Evolutionary conservation across 2,888 invertebrate species (phyloP).

Genomic region (Embidobia sp.): DNA sequence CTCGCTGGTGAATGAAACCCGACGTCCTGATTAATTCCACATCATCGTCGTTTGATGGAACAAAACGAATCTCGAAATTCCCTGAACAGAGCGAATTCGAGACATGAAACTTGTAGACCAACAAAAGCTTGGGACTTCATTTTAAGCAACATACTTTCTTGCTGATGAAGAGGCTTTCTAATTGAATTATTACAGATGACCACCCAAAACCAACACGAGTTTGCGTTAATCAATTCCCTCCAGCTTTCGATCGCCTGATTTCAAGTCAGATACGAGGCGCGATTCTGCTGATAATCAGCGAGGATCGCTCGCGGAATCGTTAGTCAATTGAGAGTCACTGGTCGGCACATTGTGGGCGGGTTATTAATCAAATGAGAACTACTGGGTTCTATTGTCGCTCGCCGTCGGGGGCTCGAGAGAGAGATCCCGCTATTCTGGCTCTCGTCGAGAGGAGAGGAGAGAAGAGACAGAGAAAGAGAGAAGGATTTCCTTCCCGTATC

Average conservation of each 20-base stretch:
- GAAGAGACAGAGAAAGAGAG: conserved; percentile 61
- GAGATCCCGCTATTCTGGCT: conserved; percentile 63
- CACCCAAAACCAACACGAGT: neutral
- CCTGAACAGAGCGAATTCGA: too few species aligned
- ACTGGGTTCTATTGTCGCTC: conserved; percentile 79
- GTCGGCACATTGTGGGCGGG: conserved; percentile 78
- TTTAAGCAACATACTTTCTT: too few species aligned
- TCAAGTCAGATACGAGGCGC: conserved; percentile 1
- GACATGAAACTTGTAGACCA: too few species aligned
- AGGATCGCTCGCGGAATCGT: conserved; percentile 70
- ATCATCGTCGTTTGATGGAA: too few species aligned
- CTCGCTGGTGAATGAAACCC: neutral
- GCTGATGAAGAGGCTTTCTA: too few species aligned
- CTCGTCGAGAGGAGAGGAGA: conserved; percentile 56
- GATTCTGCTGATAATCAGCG: conserved; percentile 40
- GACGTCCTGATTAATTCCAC: conserved; percentile 7
- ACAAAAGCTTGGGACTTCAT: too few species aligned
- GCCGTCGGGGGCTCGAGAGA: conserved; percentile 73
- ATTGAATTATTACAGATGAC: too few species aligned
- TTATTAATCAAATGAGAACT: conserved; percentile 82
- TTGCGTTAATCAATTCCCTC: conserved; percentile 16
- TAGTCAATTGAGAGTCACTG: conserved; percentile 81
- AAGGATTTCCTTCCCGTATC: conserved; percentile 74
- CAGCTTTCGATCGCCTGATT: conserved; percentile 26
- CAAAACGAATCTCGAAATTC: too few species aligned